phyloP scores from a whole-genome alignment of 2,113 vertebrate species.

The Narcine bancroftii region DNA sequence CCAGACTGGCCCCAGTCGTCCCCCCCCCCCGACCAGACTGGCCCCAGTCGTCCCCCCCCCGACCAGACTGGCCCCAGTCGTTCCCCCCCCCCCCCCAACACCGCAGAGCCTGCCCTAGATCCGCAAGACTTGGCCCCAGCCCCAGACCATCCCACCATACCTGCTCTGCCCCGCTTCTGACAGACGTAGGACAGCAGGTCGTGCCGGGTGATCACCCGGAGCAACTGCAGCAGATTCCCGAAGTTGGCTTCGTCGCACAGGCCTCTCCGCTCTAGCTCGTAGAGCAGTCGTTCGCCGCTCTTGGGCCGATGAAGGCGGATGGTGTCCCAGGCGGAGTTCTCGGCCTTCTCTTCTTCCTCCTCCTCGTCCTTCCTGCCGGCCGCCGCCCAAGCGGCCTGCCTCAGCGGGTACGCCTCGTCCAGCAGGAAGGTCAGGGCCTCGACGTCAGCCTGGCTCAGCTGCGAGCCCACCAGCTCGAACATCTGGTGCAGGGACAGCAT shows the following conservation, averaged over 20 bases:
- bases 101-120: too few relatives aligned
- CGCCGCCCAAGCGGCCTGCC: conserved; percentile 51
- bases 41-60: too few relatives aligned
- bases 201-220: conserved; percentile 75
- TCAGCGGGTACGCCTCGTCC: conserved; percentile 64
- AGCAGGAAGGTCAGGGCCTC: conserved; percentile 75
- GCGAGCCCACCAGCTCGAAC: conserved; percentile 75
- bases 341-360: conserved; percentile 46
- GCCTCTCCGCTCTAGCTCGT: conserved; percentile 71
- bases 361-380: conserved; percentile 50
- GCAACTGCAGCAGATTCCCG: conserved; percentile 66
- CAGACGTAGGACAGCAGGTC: conserved; percentile 75
- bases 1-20: too few relatives aligned
- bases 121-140: too few relatives aligned
- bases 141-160: conserved; percentile 48
- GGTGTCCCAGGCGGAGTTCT: conserved; percentile 38
- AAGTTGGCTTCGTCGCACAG: conserved; percentile 70
- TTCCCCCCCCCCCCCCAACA: too few relatives aligned
- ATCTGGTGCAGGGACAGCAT: conserved; percentile 78
- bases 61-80: too few relatives aligned
- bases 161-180: conserved; percentile 67
- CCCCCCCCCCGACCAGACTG: too few relatives aligned
- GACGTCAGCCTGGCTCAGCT: conserved; percentile 71
- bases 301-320: conserved; percentile 51
- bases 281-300: conserved; percentile 67